A percentile compares a stretch with the other conserved stretches of the same genome.
phyloP scores from a whole-genome alignment of 2,113 vertebrate genomes.

The Cygnus atratus region DNA sequence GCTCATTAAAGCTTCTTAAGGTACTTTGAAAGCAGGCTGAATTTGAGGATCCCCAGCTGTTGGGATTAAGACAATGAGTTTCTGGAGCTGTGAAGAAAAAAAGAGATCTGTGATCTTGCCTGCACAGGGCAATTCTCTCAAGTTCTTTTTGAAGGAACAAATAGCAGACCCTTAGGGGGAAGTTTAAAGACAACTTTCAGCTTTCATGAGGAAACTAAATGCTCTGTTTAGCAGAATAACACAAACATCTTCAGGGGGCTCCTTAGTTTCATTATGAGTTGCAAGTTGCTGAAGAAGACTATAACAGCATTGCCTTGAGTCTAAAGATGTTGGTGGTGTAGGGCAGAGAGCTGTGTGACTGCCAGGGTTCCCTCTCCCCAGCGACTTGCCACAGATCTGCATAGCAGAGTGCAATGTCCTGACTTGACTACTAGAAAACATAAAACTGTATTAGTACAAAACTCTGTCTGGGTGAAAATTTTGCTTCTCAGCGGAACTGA shows the following conservation, averaged over 20 bases:
- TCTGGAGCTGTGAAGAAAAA: not conserved
- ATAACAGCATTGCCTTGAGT: not conserved
- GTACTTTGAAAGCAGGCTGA: not conserved
- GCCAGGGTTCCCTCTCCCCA: not conserved
- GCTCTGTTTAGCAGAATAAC: not conserved
- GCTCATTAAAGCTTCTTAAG: not conserved
- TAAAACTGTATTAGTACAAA: not conserved
- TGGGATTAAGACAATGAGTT: not conserved
- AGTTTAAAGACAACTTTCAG: not conserved
- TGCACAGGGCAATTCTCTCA: not conserved
- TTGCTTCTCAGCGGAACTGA: not conserved
- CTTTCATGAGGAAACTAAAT: not conserved
- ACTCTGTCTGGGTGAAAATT: not conserved
- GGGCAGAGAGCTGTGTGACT: not conserved
- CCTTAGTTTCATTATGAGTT: not conserved
- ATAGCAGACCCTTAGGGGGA: not conserved
- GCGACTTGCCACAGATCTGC: not conserved
- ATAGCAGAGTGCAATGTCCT: not conserved
- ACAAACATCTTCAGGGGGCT: not conserved
- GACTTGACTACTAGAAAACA: not conserved
- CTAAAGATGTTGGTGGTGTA: not conserved
- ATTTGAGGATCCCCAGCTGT: not conserved
- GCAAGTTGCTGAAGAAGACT: not conserved
- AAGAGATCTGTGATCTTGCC: not conserved
- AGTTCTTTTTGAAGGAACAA: not conserved